Conservation (phyloP, 2,888 invertebrate species). For the Scelioninae gen. 2 region DNA sequence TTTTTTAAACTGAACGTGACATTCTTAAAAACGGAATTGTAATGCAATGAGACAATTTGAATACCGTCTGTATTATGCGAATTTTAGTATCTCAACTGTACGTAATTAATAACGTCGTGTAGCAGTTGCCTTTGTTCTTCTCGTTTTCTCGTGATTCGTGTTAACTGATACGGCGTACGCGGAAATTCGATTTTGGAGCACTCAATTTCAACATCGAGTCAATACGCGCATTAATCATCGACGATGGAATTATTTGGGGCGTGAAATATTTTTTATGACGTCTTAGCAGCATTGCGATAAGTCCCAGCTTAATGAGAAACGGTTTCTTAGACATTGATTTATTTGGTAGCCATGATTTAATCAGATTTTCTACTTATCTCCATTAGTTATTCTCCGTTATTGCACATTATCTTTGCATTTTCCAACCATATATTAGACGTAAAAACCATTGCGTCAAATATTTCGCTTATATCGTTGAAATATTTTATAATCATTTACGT, state of each 20-base stretch:
- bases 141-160: slow-evolving; percentile 44
- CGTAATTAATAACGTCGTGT: slow-evolving; percentile 47
- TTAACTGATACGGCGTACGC: slow-evolving; percentile 64
- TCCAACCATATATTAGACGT: no score
- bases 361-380: slow-evolving; percentile 29
- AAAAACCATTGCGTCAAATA: no score
- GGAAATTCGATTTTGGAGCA: slow-evolving; percentile 53
- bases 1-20: neutral
- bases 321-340: slow-evolving; percentile 37
- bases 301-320: slow-evolving; percentile 45
- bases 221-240: slow-evolving; percentile 53
- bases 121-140: slow-evolving; percentile 48
- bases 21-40: neutral
- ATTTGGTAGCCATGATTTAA: slow-evolving; percentile 40
- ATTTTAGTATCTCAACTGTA: slow-evolving; percentile 42
- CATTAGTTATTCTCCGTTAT: slow-evolving; percentile 27
- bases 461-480: no score
- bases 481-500: no score
- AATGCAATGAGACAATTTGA: slow-evolving; percentile 16
- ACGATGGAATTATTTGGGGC: slow-evolving; percentile 49
- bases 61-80: slow-evolving; percentile 33
- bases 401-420: slow-evolving; percentile 15
- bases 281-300: slow-evolving; percentile 48
- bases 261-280: slow-evolving; percentile 53
- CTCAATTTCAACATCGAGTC: slow-evolving; percentile 52